Percentiles rank a stretch among this genome's conserved stretches.
These are phyloP conservation scores for Heliconius hewitsoni DNA, from an alignment of 1,140 invertebrate species.

Conservation along the genomic window DNA sequence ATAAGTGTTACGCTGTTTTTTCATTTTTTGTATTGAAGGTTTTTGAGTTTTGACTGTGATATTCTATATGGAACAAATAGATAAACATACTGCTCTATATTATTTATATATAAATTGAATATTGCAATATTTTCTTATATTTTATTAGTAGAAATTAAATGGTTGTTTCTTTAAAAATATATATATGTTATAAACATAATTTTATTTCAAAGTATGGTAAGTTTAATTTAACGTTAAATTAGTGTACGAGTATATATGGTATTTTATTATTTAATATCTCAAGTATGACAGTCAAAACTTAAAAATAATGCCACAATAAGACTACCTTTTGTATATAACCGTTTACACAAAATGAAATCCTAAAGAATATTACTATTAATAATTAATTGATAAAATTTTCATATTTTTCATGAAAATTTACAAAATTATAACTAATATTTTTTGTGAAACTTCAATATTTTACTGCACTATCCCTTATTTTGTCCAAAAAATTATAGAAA, in stretches of 20 bases:
- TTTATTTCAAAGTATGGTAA: background rate
- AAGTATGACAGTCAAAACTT: slow-evolving; percentile 28
- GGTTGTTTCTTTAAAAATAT: too few relatives aligned
- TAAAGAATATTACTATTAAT: slow-evolving; percentile 15
- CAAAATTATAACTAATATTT: background rate
- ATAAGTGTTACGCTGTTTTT: slow-evolving; percentile 50
- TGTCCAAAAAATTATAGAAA: background rate
- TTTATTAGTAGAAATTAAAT: too few relatives aligned
- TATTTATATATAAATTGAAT: background rate
- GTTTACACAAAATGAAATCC: slow-evolving; percentile 5
- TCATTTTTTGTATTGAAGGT: slow-evolving; percentile 38
- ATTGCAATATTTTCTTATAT: too few relatives aligned
- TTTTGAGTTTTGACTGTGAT: slow-evolving; percentile 41
- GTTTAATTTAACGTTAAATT: background rate
- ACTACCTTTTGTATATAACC: slow-evolving; percentile 17
- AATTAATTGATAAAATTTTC: background rate
- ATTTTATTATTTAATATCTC: background rate
- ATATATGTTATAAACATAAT: background rate
- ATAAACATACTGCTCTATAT: background rate
- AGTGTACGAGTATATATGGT: too few relatives aligned
- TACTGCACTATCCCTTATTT: background rate
- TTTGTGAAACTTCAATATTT: background rate
- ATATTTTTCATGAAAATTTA: background rate
- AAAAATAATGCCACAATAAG: slow-evolving; percentile 26
- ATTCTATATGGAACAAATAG: slow-evolving; percentile 9